A percentile compares a stretch with the other conserved stretches of the same genome.
Conservation (phyloP, 30 jellyfish, hydroid and myxozoan genomes). For the Pelagia noctiluca region DNA sequence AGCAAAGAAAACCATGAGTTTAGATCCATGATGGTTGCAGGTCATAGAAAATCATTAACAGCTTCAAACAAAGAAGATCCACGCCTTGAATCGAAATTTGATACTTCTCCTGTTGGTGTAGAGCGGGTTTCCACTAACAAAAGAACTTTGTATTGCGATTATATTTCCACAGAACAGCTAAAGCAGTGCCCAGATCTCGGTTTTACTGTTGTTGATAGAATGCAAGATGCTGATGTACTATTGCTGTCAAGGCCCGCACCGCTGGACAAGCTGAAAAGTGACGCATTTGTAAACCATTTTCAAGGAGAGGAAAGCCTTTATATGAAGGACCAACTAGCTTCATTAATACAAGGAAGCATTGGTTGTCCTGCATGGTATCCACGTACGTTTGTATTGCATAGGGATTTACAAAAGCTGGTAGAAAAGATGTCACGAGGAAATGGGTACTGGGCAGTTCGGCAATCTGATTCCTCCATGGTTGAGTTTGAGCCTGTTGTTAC, state of each 20-base stretch:
- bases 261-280: background rate
- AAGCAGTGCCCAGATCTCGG: slow-evolving; percentile 1
- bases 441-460: slow-evolving; percentile 67
- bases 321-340: slow-evolving; percentile 9
- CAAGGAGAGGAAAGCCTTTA: slow-evolving; percentile 36
- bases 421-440: too few relatives aligned
- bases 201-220: slow-evolving; percentile 11
- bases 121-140: background rate
- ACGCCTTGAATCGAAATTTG: background rate
- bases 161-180: background rate
- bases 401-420: slow-evolving; percentile 57
- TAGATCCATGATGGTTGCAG: slow-evolving; percentile 22
- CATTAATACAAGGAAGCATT: background rate
- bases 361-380: slow-evolving; percentile 26
- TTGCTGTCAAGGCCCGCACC: background rate
- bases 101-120: background rate
- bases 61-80: background rate
- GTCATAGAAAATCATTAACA: background rate
- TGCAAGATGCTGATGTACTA: slow-evolving; percentile 19
- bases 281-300: slow-evolving; percentile 29
- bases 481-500: slow-evolving; percentile 63
- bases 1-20: slow-evolving; percentile 19
- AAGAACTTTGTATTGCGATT: slow-evolving; percentile 47
- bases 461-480: slow-evolving; percentile 24
- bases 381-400: slow-evolving; percentile 22